A percentile compares a stretch with the other conserved stretches of the same genome.
phyloP scores from a whole-genome alignment of 2,797 vertebrate species.

The Muraenolepis orangiensis region DNA sequence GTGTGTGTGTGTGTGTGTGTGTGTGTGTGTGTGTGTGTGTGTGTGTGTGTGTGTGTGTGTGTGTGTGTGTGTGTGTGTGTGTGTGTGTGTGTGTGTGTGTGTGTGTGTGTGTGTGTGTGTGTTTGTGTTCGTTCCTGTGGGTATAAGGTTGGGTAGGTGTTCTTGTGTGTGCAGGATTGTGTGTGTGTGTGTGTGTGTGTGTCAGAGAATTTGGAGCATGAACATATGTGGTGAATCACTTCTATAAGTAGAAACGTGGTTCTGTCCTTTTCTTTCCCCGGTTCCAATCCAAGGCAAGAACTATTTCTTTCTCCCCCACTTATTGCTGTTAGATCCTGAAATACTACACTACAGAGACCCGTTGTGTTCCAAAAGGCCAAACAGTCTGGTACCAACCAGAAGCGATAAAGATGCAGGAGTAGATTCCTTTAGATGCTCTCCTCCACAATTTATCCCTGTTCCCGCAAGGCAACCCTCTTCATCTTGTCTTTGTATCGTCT shows the following conservation, averaged over 20 bases:
- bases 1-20: background rate
- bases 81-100: background rate
- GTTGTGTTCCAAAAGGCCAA: conserved; percentile 36
- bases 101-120: too few species aligned
- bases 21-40: background rate
- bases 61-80: background rate
- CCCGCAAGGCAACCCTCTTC: conserved; percentile 1
- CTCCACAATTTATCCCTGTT: conserved; percentile 27
- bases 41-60: background rate
- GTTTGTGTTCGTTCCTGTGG: background rate
- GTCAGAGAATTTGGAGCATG: too few species aligned
- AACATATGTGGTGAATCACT: background rate
- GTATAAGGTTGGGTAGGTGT: background rate
- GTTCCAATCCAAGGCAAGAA: background rate
- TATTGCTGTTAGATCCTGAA: conserved; percentile 27
- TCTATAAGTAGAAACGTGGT: background rate
- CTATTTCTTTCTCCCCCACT: background rate
- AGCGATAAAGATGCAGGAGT: conserved; percentile 17
- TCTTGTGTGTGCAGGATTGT: conserved; percentile 22
- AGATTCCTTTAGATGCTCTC: conserved; percentile 23
- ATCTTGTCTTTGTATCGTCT: background rate
- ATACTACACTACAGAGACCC: conserved; percentile 38
- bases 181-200: background rate
- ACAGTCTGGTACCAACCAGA: conserved; percentile 26
- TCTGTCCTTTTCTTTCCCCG: background rate